A percentile compares a stretch with the other conserved stretches of the same genome.
Evolutionary conservation across 2,888 invertebrate species (phyloP).

Genomic region (Drosophila merina): DNA sequence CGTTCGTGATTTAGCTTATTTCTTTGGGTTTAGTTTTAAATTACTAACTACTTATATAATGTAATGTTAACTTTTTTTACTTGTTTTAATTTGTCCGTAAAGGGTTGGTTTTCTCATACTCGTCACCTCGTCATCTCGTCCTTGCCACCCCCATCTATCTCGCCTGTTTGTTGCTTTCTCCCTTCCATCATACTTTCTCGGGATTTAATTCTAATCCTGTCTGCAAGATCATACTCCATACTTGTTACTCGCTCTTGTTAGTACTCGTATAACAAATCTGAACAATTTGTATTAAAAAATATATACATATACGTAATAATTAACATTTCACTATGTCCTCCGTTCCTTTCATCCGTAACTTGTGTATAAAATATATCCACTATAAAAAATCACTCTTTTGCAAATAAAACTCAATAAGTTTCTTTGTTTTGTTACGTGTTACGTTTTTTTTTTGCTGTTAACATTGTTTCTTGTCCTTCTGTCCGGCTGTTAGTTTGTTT

Average conservation of each 20-base stretch:
- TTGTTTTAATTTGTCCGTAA: slow-evolving; percentile 82
- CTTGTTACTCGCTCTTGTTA: slow-evolving; percentile 23
- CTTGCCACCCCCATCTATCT: neutral
- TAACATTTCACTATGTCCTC: slow-evolving; percentile 70
- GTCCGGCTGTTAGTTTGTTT: slow-evolving; percentile 12
- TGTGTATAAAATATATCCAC: slow-evolving; percentile 77
- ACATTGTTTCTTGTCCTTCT: slow-evolving; percentile 58
- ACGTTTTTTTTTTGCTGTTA: slow-evolving; percentile 50
- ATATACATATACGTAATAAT: slow-evolving; percentile 77
- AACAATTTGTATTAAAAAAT: slow-evolving; percentile 81
- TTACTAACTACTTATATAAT: slow-evolving; percentile 84
- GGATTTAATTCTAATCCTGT: slow-evolving; percentile 48
- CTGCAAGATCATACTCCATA: slow-evolving; percentile 23
- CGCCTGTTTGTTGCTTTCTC: slow-evolving; percentile 15
- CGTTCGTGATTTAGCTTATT: slow-evolving; percentile 47
- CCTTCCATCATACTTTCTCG: slow-evolving; percentile 17
- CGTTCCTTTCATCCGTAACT: slow-evolving; percentile 43
- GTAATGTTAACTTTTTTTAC: slow-evolving; percentile 84
- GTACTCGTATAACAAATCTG: slow-evolving; percentile 56
- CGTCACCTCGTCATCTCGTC: slow-evolving; percentile 8
- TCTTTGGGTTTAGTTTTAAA: slow-evolving; percentile 70
- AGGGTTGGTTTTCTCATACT: slow-evolving; percentile 60
- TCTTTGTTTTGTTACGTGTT: slow-evolving; percentile 40
- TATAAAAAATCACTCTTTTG: slow-evolving; percentile 80
- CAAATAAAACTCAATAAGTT: slow-evolving; percentile 75